A percentile compares a stretch with the other conserved stretches of the same genome.
phyloP scores from a whole-genome alignment of 2,113 vertebrate genomes.

The Etheostoma cragini region DNA sequence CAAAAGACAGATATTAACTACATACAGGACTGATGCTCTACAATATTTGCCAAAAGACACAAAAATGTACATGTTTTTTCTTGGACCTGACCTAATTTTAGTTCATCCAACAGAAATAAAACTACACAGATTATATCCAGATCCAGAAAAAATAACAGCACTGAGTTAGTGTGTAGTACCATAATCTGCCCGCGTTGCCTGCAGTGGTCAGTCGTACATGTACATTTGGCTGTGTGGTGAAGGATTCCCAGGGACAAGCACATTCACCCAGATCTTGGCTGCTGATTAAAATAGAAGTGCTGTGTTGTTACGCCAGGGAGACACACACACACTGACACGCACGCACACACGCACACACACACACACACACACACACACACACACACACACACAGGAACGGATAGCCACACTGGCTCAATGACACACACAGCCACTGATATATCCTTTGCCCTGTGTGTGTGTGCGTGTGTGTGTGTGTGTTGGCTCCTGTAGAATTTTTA shows the following conservation, averaged over 20 bases:
- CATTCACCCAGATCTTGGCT: constrained; percentile 72
- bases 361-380: constrained; percentile 41
- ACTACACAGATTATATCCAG: constrained; percentile 33
- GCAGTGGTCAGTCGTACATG: constrained; percentile 68
- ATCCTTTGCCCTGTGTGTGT: constrained; percentile 63
- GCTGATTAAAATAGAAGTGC: constrained; percentile 80
- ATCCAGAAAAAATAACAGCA: constrained; percentile 18
- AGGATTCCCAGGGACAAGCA: constrained; percentile 79
- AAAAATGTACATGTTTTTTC: neutral
- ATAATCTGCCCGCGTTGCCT: constrained; percentile 46
- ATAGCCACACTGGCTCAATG: constrained; percentile 54
- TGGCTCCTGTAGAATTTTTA: constrained; percentile 82
- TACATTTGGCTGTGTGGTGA: constrained; percentile 62
- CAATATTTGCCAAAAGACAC: neutral
- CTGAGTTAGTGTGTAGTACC: constrained; percentile 12
- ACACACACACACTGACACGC: constrained; percentile 40
- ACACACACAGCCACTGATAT: constrained; percentile 62
- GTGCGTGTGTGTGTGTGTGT: constrained; percentile 52
- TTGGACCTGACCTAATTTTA: constrained; percentile 9
- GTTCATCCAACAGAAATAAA: constrained; percentile 7
- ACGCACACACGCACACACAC: constrained; percentile 36
- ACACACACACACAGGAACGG: constrained; percentile 46
- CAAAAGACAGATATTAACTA: neutral
- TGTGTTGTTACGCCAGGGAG: constrained; percentile 73
- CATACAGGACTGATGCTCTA: neutral